phyloP scores from a whole-genome alignment of 1,140 invertebrate genomes.

The Drosophila melanica region DNA sequence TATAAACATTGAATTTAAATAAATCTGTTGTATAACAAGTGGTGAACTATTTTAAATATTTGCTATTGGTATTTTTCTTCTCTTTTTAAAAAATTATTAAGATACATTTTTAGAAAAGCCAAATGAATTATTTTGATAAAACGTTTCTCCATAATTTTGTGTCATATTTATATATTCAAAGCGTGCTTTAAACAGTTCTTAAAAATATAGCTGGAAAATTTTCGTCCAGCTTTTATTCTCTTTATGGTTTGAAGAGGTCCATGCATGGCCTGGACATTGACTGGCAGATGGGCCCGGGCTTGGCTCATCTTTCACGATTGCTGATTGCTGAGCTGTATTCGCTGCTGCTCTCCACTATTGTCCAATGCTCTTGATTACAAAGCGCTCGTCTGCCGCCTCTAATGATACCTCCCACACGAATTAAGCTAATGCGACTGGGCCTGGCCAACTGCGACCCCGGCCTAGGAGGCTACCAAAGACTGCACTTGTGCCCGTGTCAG shows the following conservation, averaged over 20 bases:
- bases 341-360: not conserved
- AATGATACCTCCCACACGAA: slow-evolving; percentile 74
- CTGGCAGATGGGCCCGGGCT: slow-evolving; percentile 20
- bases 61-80: too few relatives aligned
- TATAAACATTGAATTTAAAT: too few relatives aligned
- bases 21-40: too few relatives aligned
- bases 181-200: too few relatives aligned
- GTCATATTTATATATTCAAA: too few relatives aligned
- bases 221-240: slow-evolving; percentile 5
- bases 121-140: too few relatives aligned
- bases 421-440: slow-evolving; percentile 71
- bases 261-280: slow-evolving; percentile 18
- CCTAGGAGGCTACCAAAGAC: slow-evolving; percentile 23
- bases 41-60: too few relatives aligned
- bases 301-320: slow-evolving; percentile 56
- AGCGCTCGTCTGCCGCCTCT: slow-evolving; percentile 43
- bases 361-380: slow-evolving; percentile 64
- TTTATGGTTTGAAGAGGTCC: not conserved
- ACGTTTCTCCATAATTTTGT: too few relatives aligned
- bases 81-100: too few relatives aligned
- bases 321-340: slow-evolving; percentile 48
- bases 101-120: too few relatives aligned
- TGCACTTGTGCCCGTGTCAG: slow-evolving; percentile 74
- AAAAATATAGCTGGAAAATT: too few relatives aligned
- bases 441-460: slow-evolving; percentile 31